Evolutionary conservation across 1,140 invertebrate species (phyloP).

Genomic region (Venturia canescens): DNA sequence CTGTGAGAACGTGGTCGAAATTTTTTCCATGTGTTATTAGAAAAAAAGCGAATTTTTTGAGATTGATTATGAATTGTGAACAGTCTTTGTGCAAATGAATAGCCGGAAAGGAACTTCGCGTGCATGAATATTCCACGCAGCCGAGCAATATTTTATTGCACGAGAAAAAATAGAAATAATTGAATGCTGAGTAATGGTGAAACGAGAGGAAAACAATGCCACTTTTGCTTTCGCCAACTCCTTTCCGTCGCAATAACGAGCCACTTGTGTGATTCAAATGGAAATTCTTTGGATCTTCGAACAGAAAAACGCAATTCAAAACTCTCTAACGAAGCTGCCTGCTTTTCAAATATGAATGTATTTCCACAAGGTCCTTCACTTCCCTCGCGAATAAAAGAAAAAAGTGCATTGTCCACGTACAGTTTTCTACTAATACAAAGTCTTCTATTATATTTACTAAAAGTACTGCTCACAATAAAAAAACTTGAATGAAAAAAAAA

Average conservation of each 20-base stretch:
- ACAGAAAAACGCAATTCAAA: constrained; percentile 10
- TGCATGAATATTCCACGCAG: no score
- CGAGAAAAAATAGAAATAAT: neutral
- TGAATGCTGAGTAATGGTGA: neutral
- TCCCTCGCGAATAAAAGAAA: neutral
- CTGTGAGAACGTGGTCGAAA: no score
- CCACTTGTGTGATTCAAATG: constrained; percentile 52
- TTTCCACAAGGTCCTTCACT: neutral
- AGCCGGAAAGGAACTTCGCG: no score
- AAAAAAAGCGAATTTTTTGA: no score
- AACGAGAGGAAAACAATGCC: neutral
- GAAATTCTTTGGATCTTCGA: constrained; percentile 38
- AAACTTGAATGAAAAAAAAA: no score
- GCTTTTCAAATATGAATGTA: constrained; percentile 15
- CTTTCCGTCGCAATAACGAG: constrained; percentile 26
- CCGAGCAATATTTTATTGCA: no score
- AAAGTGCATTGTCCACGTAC: no score
- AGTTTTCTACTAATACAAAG: neutral
- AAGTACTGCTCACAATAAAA: no score
- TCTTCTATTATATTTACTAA: no score
- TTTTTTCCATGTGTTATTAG: no score
- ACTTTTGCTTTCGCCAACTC: constrained; percentile 1
- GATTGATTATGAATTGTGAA: no score
- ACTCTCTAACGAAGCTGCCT: constrained; percentile 44
- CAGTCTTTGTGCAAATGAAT: no score